Conservation (phyloP, 1,140 invertebrate genomes). For the Hycleus phaleratus region DNA sequence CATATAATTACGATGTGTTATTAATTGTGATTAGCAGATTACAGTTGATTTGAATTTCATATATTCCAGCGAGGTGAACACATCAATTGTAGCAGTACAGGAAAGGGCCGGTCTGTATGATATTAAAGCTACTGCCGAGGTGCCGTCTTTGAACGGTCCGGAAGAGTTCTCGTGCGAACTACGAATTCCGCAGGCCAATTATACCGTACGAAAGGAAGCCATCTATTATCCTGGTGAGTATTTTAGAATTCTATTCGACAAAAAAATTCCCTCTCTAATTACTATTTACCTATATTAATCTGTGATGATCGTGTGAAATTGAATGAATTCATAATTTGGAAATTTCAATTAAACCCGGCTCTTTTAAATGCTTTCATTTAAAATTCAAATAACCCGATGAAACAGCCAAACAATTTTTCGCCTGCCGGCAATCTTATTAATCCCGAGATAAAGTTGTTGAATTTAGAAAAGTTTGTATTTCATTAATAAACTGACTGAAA, state of each 20-base stretch:
- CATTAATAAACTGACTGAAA: too few species aligned
- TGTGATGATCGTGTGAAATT: too few species aligned
- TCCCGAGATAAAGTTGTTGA: too few species aligned
- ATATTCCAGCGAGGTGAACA: conserved; percentile 28
- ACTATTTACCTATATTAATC: background rate
- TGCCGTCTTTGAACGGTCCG: conserved; percentile 48
- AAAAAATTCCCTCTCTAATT: background rate
- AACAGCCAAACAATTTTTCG: too few species aligned
- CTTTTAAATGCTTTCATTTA: too few species aligned
- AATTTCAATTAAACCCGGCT: too few species aligned
- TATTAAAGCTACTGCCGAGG: conserved; percentile 25
- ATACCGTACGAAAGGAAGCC: conserved; percentile 53
- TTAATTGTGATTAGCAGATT: background rate
- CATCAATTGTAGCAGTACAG: conserved; percentile 34
- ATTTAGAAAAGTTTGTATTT: too few species aligned
- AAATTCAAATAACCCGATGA: too few species aligned
- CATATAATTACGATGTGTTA: background rate
- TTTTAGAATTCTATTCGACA: background rate
- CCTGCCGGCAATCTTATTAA: too few species aligned
- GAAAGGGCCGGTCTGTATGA: conserved; percentile 46
- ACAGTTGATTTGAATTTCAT: background rate
- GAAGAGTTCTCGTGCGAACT: conserved; percentile 58
- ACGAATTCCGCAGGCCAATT: conserved; percentile 56
- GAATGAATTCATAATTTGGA: too few species aligned
- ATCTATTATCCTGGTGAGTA: conserved; percentile 57